phyloP scores from a whole-genome alignment of 2,797 vertebrate genomes.

The Carcharodon carcharias region DNA sequence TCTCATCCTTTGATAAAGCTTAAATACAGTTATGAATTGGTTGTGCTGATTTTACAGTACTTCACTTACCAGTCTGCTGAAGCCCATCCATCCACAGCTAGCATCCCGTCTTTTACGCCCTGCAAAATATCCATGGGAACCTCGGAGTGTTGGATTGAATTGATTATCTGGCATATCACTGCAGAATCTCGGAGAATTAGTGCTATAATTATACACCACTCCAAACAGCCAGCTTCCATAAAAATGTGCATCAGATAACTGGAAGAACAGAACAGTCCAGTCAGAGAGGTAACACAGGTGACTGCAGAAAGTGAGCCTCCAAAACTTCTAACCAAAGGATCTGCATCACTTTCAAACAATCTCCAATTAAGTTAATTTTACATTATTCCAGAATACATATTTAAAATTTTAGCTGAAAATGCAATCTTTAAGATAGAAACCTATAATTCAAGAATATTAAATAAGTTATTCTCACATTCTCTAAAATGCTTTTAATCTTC shows the following conservation, averaged over 20 bases:
- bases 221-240: constrained; percentile 93
- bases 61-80: constrained; percentile 79
- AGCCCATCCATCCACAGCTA: constrained; percentile 81
- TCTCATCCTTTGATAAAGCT: neutral
- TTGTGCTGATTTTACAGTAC: neutral
- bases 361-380: neutral
- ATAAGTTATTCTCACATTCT: neutral
- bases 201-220: constrained; percentile 91
- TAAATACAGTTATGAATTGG: neutral
- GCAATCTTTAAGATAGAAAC: neutral
- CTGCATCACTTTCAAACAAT: neutral
- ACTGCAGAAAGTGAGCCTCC: neutral
- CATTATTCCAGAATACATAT: neutral
- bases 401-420: neutral
- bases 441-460: neutral
- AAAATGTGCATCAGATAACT: constrained; percentile 96
- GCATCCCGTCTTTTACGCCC: constrained; percentile 72
- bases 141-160: constrained; percentile 76
- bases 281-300: neutral
- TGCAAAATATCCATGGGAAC: constrained; percentile 75
- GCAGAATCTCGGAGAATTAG: constrained; percentile 82
- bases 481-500: neutral
- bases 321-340: neutral
- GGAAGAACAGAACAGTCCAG: neutral
- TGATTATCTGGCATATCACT: constrained; percentile 81